Evolutionary conservation across 2,113 vertebrate species (phyloP), one percentile per base, ranked within the genome.

Genomic region (Corynorhinus townsendii): DNA sequence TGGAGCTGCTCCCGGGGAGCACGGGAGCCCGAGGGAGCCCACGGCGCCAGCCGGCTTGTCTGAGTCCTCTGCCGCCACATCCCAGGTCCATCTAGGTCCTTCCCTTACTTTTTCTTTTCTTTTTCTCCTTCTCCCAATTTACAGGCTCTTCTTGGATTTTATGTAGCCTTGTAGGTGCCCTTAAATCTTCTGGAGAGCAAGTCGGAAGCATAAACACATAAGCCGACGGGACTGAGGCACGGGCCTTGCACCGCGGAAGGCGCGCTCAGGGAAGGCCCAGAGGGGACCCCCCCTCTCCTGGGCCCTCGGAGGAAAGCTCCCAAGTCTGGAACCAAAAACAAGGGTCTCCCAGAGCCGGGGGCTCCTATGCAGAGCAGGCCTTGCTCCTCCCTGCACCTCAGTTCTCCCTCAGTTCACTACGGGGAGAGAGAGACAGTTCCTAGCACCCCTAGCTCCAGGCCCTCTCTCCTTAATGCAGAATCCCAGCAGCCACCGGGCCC

Each of bases 111-210:
- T 80, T 47, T 49, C 62, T 86, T 89, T 88, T 14, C 43, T 92
- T 82, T 89, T 52, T 64, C 62, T 93, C 47, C 86, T 35, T 35
- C 30, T 89, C 72, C 45, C 82, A 68, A 52, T 96, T 93, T 96
- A 92, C 59, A 86, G 93, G 73, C 77, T 45, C 76, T 80, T 93
- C 62, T 89, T 45, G 49, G 96, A 82, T 93, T 88, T 93, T 95
- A 96, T 71, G 77, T 64, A 49, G 85, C 54, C 87, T 62, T 66
- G 40, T 90, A 91, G 96, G 95, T 83, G 91, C 54, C 90, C 56
- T 90, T 91, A 95, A 92, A 95, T 94, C 96, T 96, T 73, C 72
- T 11, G 19, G 30, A 66, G 79, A 66, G 71, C 59, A 82, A 64
- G 85, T 40, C 2, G 4, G 49, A 66, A 66, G 62, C 68, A 59